Evolutionary conservation across 2,113 vertebrate genomes (phyloP).

Genomic region (Fulmarus glacialis): DNA sequence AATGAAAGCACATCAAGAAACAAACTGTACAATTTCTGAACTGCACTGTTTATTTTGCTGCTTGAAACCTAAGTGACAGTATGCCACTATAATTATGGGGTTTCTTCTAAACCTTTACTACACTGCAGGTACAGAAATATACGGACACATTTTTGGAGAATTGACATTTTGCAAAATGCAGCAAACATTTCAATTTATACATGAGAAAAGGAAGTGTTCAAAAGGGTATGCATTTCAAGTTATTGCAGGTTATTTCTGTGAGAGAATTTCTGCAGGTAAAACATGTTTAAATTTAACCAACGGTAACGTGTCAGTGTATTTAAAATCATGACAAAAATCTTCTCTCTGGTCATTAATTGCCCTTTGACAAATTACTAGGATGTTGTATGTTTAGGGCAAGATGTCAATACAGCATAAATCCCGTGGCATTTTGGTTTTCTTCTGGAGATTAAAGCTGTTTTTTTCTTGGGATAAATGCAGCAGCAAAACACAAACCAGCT

Average conservation of each 20-base stretch:
- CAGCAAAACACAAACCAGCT: slow-evolving; percentile 88
- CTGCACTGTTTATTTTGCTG: slow-evolving; percentile 88
- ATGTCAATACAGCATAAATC: slow-evolving; percentile 86
- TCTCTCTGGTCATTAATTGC: slow-evolving; percentile 81
- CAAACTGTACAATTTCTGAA: slow-evolving; percentile 83
- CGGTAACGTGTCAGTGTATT: slow-evolving; percentile 83
- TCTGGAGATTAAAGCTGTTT: slow-evolving; percentile 90
- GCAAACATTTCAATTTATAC: slow-evolving; percentile 85
- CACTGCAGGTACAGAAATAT: slow-evolving; percentile 86
- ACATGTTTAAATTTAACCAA: slow-evolving; percentile 85
- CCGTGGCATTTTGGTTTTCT: slow-evolving; percentile 87
- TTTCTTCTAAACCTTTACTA: slow-evolving; percentile 84
- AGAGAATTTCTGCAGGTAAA: slow-evolving; percentile 85
- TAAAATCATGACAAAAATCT: slow-evolving; percentile 87
- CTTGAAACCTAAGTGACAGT: slow-evolving; percentile 86
- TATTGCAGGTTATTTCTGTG: slow-evolving; percentile 87
- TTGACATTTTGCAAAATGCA: slow-evolving; percentile 86
- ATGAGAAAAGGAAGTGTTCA: slow-evolving; percentile 86
- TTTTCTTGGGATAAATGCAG: slow-evolving; percentile 89
- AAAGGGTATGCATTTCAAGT: slow-evolving; percentile 87
- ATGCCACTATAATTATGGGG: slow-evolving; percentile 79
- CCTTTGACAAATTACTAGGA: slow-evolving; percentile 79
- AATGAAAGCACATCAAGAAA: slow-evolving; percentile 77
- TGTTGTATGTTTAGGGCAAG: slow-evolving; percentile 82
- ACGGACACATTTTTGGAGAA: slow-evolving; percentile 82